Conservation (phyloP, 2,797 vertebrate species). For the Haliaeetus albicilla region DNA sequence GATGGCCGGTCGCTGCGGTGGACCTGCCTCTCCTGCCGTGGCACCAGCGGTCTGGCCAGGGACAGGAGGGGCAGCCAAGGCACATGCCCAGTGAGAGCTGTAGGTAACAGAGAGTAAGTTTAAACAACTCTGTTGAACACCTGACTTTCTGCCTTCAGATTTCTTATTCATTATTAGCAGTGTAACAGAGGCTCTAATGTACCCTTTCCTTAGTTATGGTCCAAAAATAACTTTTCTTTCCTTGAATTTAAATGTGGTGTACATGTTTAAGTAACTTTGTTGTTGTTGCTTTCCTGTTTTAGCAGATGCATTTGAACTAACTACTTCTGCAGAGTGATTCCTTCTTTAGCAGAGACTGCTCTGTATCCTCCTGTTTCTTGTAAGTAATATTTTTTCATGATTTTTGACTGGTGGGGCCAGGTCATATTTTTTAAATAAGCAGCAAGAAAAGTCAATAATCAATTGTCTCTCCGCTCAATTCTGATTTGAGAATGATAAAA, state of each 20-base stretch:
- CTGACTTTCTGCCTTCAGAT: background rate
- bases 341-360: background rate
- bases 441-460: background rate
- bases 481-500: background rate
- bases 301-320: background rate
- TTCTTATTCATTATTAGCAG: background rate
- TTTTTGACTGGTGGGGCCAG: background rate
- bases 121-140: background rate
- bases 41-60: background rate
- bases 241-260: background rate
- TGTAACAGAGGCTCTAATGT: background rate
- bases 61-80: background rate
- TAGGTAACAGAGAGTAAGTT: background rate
- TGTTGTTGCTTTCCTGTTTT: background rate
- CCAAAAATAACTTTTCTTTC: background rate
- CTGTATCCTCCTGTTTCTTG: background rate
- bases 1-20: rapidly evolving
- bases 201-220: background rate
- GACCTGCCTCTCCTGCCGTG: background rate
- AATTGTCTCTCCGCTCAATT: background rate
- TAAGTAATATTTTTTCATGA: background rate
- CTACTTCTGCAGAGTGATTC: background rate
- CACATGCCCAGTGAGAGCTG: rapidly evolving
- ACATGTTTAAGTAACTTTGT: background rate
- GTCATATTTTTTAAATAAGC: background rate